Evolutionary conservation across 2,113 vertebrate species (phyloP).

Genomic region (Osmerus eperlanus): DNA sequence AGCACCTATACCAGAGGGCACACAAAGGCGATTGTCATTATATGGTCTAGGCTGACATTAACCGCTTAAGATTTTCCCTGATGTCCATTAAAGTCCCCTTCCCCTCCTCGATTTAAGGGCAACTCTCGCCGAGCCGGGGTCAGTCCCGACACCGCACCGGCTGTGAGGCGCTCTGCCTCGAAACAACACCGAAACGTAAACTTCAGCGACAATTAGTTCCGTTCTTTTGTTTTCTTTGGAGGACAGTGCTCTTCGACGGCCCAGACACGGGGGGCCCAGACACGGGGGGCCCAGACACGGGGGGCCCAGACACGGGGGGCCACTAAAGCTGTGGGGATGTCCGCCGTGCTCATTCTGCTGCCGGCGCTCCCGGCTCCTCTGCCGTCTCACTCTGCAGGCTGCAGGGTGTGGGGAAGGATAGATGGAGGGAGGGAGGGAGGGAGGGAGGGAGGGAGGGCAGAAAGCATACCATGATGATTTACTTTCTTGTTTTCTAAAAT

Average conservation of each 20-base stretch:
- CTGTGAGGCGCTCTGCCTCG: slow-evolving; percentile 21
- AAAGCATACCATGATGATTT: slow-evolving; percentile 37
- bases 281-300: too few species aligned
- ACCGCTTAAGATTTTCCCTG: slow-evolving; percentile 67
- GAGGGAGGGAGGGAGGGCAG: slow-evolving; percentile 27
- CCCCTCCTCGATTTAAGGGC: slow-evolving; percentile 55
- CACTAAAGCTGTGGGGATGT: slow-evolving; percentile 29
- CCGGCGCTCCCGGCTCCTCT: slow-evolving; percentile 33
- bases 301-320: slow-evolving; percentile 30
- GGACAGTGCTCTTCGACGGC: slow-evolving; percentile 33
- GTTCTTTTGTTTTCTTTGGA: slow-evolving; percentile 37
- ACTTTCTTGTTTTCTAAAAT: neutral
- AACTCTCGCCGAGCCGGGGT: slow-evolving; percentile 54
- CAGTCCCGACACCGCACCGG: slow-evolving; percentile 25
- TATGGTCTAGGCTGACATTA: slow-evolving; percentile 69
- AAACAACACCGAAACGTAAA: slow-evolving; percentile 47
- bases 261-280: slow-evolving; percentile 27
- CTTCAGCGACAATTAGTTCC: slow-evolving; percentile 46
- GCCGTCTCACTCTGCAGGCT: slow-evolving; percentile 20
- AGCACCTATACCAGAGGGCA: slow-evolving; percentile 51
- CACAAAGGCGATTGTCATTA: slow-evolving; percentile 68
- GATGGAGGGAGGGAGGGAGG: slow-evolving; percentile 29
- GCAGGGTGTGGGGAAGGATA: too few species aligned
- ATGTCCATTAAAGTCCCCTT: slow-evolving; percentile 61
- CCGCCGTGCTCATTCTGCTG: slow-evolving; percentile 35